Conservation (phyloP, 2,888 invertebrate species). For the Disparrhopalites patrizii region DNA sequence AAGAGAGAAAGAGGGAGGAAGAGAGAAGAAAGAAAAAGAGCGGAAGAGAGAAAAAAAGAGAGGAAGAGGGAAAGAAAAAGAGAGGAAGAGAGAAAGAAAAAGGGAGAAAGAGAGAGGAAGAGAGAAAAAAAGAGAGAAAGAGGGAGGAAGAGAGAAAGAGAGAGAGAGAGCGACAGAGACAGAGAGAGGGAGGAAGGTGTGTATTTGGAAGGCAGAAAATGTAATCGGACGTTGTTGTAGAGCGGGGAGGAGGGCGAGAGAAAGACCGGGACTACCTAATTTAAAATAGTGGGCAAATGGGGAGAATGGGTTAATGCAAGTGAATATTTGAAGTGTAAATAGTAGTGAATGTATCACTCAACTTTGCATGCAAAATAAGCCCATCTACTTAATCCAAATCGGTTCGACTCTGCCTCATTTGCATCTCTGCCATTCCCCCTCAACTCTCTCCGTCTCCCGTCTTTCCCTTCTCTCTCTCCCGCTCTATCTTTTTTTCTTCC, state of each 20-base stretch:
- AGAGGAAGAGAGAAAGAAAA: no score
- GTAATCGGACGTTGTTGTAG: no score
- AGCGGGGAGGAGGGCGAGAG: not conserved
- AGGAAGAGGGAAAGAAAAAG: not conserved
- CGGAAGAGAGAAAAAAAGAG: not conserved
- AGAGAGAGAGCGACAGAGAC: not conserved
- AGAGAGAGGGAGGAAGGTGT: not conserved
- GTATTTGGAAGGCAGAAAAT: no score
- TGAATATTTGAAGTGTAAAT: conserved; percentile 16
- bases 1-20: not conserved
- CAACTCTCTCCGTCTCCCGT: no score
- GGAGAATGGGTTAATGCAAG: conserved; percentile 5
- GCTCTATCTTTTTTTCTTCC: no score
- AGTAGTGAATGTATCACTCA: conserved; percentile 15
- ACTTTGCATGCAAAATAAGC: conserved; percentile 20
- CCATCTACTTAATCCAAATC: conserved; percentile 25
- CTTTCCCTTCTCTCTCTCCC: not conserved
- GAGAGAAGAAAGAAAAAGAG: conserved; percentile 1
- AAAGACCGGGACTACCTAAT: conserved; percentile 1
- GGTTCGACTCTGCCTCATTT: conserved; percentile 15
- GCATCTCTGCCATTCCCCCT: conserved; percentile 9
- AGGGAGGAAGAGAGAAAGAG: not conserved
- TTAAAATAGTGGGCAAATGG: conserved; percentile 8
- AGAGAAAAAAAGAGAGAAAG: not conserved
- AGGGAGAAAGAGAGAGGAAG: not conserved